Evolutionary conservation across 2,113 vertebrate genomes (phyloP), one percentile per base, ranked within the genome.

Genomic region (Passer domesticus): DNA sequence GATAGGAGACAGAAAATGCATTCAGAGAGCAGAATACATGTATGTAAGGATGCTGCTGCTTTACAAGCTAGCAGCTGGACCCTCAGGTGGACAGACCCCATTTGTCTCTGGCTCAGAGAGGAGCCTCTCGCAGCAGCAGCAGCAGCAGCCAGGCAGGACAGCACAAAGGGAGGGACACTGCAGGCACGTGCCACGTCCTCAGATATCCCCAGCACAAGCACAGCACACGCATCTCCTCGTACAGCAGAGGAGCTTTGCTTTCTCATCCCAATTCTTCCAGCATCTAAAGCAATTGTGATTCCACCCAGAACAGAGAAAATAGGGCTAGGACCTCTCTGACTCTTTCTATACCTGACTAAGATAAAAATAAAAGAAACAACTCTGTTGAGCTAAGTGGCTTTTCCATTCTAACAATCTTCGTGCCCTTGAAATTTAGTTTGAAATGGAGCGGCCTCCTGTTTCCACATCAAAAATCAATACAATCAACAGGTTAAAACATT

Each of bases 401-500:
- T 96, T 91, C 93, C 93, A 91, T 94, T 82, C 91, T 95, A 88
- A 83, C 87, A 93, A 31, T 90, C 88, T 68, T 87, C 16, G 15
- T 93, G 93, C 79, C 94, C 94, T 96, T 96, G 90, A 97, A 96
- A 96, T 94, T 94, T 81, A 95, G 92, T 94, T 94, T 92, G 92
- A 95, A 97, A 96, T 93, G 76, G 92, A 97, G 88, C 73, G 33
- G 88, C 24, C 79, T 90, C 83, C 64, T 95, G 94, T 93, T 96
- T 95, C 85, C 88, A 60, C 92, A 93, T 90, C 90, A 96, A 92
- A 96, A 96, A 96, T 97, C 95, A 95, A 96, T 97, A 94, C 79
- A 90, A 94, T 94, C 95, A 97, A 96, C 96, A 97, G 80, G 94
- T 96, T 96, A 95, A 94, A 96, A 92, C 88, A 70, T 94, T 90